Base-by-base conservation (phyloP, 1,140 invertebrate species). In the Coenobita brevimanus region DNA sequence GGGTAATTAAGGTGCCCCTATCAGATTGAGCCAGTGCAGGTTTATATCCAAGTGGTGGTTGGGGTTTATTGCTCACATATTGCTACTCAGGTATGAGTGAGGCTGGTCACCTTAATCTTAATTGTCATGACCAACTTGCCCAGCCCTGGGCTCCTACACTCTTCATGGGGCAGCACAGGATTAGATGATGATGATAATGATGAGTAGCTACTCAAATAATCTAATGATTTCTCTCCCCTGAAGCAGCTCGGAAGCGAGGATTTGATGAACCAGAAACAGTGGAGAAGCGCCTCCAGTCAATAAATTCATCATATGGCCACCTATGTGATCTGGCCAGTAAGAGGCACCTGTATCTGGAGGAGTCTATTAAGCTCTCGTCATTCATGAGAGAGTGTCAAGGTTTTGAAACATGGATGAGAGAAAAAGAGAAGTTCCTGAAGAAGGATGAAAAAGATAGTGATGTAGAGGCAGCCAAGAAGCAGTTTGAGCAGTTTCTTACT, bases 321-420 rank as follows among this genome's bases (percentile, higher is more conserved):
- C 94, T 99, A 1, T 94, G 96, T 89, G 95, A 97, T 90, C 94
- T 98, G 85, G 97, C 97, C 57, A 93, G 94, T 92, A 93, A 95
- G 71, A 94, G 98, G 0, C 95, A 96, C 89, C 95, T 95, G 0
- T 94, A 98, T 41, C 93, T 99, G 13, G 97, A 98, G 91, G 98
- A 99, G 92, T 96, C 98, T 0, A 98, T 99, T 83, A 95, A 97
- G 89, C 93, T 99, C 24, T 99, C 97, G 92, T 96, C 96, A 43
- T 99, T 99, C 93, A 98, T 98, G 92, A 95, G 96, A n/a, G 98
- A 99, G 92, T 99, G 98, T 93, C 97, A 99, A 92, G 98, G 99
- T 92, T 99, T 99, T 92, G 98, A 99, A 93, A 96, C 96, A 89
- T 99, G 98, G 98, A 98, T 99, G 91, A 96, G 96, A 91, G 98